Conservation (phyloP, 2,888 invertebrate genomes). For the Callyntrura guangdongensis region DNA sequence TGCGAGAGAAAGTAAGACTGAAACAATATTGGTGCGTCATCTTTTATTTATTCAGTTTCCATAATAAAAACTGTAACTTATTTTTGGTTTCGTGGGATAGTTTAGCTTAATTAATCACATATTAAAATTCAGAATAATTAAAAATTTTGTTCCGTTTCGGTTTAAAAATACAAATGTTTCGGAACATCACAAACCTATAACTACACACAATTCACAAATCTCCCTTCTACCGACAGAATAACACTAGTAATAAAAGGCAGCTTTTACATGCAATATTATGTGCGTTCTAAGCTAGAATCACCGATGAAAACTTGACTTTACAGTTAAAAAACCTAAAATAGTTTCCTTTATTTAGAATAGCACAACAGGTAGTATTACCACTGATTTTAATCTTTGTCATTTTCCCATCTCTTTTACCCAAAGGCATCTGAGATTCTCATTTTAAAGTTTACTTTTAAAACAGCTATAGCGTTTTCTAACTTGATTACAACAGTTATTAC, state of each 20-base stretch:
- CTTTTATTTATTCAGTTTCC: constrained; percentile 25
- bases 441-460: background rate
- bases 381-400: background rate
- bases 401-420: background rate
- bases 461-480: background rate
- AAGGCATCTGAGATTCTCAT: constrained; percentile 4
- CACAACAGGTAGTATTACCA: constrained; percentile 23
- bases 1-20: no score
- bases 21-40: constrained; percentile 41
- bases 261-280: constrained; percentile 40
- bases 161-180: constrained; percentile 62
- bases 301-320: background rate
- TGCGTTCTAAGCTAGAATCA: constrained; percentile 20
- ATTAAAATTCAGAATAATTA: constrained; percentile 50
- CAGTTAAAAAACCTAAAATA: background rate
- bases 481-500: background rate
- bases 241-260: constrained; percentile 47
- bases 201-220: constrained; percentile 30
- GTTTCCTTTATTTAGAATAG: background rate
- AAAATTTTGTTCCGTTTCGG: constrained; percentile 43
- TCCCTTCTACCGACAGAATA: constrained; percentile 42
- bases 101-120: background rate
- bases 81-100: constrained; percentile 25
- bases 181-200: constrained; percentile 55
- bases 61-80: constrained; percentile 41